Evolutionary conservation across 2,113 vertebrate genomes (phyloP), one percentile per base, ranked within the genome.

Genomic region (Mesitornis unicolor): DNA sequence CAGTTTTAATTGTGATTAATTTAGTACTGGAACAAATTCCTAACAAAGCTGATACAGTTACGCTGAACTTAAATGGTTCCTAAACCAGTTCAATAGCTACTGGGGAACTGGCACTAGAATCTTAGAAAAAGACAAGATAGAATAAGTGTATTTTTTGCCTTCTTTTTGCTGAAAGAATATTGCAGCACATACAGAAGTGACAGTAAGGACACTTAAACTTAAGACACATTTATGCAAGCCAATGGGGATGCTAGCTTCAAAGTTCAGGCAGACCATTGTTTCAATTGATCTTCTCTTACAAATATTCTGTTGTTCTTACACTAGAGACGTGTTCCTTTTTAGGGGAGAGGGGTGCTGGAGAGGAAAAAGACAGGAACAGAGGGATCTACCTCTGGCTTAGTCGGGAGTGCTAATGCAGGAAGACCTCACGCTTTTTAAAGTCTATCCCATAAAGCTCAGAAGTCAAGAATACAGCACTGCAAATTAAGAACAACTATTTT

Each of bases 201-300:
- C 81, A 92, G 56, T 89, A 97, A 94, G 95, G 90, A 87, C 88
- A 94, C 88, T 93, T 95, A 79, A 85, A 50, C 25, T 57, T 48
- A 75, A 40, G 43, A 90, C 36, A 80, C 31, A 24, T 35, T 40
- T 45, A 65, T 56, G 40, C 42, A 86, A 88, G 68, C 12, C 29
- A 60, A 25, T 5, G 11, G 67, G 48, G 42, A 76, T 5, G 16
- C 26, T 67, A 75, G 60, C 71, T 83, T 90, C 76, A 53, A 95
- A 80, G 45, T n/a, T 80, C 42, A 73, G 48, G 70, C 78, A 93
- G 53, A 73, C 16, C 36, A 35, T 35, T 35, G 82, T 54, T 90
- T 88, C 45, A 65, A 2, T 2, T 80, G 9, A 69, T 59, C 21
- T 74, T 70, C 54, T 82, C 84, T 48, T 51, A 28, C 28, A 80